phyloP scores from a whole-genome alignment of 2,888 invertebrate genomes.

The Tinea trinotella region DNA sequence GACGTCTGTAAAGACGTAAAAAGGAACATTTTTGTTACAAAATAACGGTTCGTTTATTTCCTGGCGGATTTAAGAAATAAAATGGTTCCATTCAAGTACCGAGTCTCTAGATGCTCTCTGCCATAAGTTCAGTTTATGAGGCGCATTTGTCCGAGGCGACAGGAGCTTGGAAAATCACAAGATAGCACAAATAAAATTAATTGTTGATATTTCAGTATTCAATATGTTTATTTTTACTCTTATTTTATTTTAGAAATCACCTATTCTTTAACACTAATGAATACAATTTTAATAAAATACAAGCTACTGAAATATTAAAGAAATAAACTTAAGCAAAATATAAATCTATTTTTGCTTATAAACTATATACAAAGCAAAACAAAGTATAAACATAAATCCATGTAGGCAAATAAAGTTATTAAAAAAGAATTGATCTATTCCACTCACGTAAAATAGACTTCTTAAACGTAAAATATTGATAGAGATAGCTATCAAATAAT shows the following conservation, averaged over 20 bases:
- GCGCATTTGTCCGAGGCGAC: slow-evolving; percentile 9
- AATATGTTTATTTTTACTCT: not conserved
- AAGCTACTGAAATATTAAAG: no score
- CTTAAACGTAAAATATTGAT: no score
- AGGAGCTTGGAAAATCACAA: not conserved
- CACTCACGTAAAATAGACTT: no score
- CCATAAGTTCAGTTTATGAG: slow-evolving; percentile 13
- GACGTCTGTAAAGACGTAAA: not conserved
- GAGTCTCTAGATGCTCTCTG: slow-evolving; percentile 15
- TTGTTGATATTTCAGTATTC: not conserved
- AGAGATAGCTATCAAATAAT: slow-evolving; percentile 6
- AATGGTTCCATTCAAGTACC: slow-evolving; percentile 28
- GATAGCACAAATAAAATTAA: not conserved
- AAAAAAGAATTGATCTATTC: no score
- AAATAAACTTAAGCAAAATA: no score
- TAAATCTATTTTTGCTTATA: no score
- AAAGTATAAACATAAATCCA: no score
- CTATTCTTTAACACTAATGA: no score
- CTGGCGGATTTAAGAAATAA: slow-evolving; percentile 27
- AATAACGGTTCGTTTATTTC: slow-evolving; percentile 13
- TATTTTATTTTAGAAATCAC: no score
- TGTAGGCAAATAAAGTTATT: no score
- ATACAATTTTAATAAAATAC: no score
- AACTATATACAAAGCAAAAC: no score
- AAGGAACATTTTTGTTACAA: not conserved